Conservation (phyloP, 37 sponge, comb jelly and placozoan species). For the Dysidea cf. avara region DNA sequence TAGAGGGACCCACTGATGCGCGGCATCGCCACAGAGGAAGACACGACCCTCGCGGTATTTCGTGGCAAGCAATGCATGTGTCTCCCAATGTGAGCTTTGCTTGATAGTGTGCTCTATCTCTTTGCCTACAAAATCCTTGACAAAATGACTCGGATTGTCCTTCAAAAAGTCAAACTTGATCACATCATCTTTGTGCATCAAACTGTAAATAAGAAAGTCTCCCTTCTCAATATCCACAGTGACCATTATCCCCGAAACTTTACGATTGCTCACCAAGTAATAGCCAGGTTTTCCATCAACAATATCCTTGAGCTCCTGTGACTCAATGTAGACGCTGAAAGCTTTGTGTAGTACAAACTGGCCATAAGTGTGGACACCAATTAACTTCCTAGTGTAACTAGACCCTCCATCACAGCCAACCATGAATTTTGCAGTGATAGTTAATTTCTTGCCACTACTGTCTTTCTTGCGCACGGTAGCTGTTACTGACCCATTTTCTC, state of each 20-base stretch:
- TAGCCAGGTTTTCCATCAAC: constrained; percentile 28
- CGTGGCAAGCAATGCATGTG: constrained; percentile 54
- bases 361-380: constrained; percentile 61
- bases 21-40: constrained; percentile 77
- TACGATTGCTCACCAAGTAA: background rate
- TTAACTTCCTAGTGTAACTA: constrained; percentile 48
- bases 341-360: constrained; percentile 54
- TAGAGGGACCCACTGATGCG: constrained; percentile 79
- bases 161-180: constrained; percentile 14
- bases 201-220: constrained; percentile 20
- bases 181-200: constrained; percentile 14
- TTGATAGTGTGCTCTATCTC: constrained; percentile 30
- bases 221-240: constrained; percentile 27
- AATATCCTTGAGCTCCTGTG: constrained; percentile 32
- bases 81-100: constrained; percentile 44
- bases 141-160: constrained; percentile 14
- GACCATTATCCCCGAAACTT: constrained; percentile 7
- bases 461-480: constrained; percentile 16
- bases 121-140: constrained; percentile 28
- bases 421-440: constrained; percentile 40
- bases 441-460: background rate
- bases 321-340: constrained; percentile 45
- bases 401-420: constrained; percentile 73
- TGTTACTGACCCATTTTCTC: constrained; percentile 38
- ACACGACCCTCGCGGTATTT: constrained; percentile 63